A percentile compares a stretch with the other conserved stretches of the same genome.
Conservation (phyloP, 2,888 invertebrate genomes). For the Bursaphelenchus okinawaensis region DNA sequence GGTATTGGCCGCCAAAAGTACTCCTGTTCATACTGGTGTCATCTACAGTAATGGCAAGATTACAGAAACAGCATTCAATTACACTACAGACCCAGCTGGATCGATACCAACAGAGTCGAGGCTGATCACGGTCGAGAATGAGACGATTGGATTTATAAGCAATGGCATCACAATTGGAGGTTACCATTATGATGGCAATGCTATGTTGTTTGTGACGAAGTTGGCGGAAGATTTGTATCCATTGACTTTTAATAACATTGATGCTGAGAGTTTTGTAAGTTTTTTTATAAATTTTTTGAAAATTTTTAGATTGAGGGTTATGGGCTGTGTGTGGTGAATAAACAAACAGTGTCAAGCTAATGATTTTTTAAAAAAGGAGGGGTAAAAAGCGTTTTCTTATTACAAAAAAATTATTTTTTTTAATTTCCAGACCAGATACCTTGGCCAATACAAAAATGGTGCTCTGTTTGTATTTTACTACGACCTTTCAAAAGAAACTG, state of each 20-base stretch:
- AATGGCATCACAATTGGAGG: not conserved
- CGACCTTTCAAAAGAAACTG: not conserved
- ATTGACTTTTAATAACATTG: not conserved
- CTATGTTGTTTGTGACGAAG: not conserved
- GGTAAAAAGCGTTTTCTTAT: too few relatives aligned
- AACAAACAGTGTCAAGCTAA: too few relatives aligned
- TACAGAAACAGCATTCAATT: not conserved
- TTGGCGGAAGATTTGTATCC: not conserved
- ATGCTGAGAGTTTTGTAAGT: not conserved
- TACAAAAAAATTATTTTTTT: not conserved
- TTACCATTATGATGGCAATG: not conserved
- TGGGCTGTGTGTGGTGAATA: too few relatives aligned
- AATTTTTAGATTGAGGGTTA: too few relatives aligned
- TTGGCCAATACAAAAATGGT: not conserved
- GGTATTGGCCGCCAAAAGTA: too few relatives aligned
- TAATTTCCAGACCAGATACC: not conserved
- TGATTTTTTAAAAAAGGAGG: too few relatives aligned
- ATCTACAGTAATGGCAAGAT: not conserved
- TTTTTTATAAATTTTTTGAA: not conserved
- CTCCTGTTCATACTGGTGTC: not conserved
- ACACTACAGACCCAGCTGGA: not conserved
- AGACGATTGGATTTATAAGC: not conserved
- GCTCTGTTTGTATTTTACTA: not conserved
- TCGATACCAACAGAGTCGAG: not conserved
- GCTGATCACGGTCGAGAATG: not conserved